Conservation (phyloP, 2,797 vertebrate species). For the Orientallactaga sibirica region DNA sequence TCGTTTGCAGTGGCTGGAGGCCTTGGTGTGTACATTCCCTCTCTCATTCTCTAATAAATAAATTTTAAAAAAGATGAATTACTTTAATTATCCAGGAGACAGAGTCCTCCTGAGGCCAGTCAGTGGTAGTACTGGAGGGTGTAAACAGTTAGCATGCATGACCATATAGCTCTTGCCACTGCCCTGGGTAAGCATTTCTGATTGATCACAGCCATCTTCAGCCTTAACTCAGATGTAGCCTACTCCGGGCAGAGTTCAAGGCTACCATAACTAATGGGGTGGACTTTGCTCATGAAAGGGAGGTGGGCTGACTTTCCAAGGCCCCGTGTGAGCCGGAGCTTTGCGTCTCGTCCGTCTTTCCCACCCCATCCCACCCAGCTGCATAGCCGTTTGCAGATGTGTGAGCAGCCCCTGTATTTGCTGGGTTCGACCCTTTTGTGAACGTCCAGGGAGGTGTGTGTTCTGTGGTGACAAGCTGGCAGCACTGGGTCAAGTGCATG, state of each 20-base stretch:
- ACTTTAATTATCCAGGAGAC: not conserved
- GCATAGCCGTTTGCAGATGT: rapidly evolving
- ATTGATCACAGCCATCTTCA: conserved; percentile 51
- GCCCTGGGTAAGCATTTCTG: conserved; percentile 44
- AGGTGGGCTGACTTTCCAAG: not conserved
- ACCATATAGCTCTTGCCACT: not conserved
- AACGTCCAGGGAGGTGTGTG: not conserved
- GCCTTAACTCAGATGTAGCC: not conserved
- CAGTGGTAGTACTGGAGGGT: not conserved
- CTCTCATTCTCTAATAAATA: too few species aligned
- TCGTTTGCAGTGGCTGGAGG: too few species aligned
- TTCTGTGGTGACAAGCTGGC: not conserved
- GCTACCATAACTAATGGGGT: not conserved
- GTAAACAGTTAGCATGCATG: not conserved
- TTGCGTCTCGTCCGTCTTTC: not conserved
- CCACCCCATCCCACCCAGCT: not conserved
- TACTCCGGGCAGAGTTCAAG: not conserved
- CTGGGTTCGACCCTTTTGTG: not conserved
- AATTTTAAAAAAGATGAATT: too few species aligned
- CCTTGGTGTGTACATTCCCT: too few species aligned
- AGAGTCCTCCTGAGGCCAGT: too few species aligned
- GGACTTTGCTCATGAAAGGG: not conserved
- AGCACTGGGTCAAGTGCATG: not conserved
- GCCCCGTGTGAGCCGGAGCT: too few species aligned
- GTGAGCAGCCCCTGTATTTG: not conserved